A percentile compares a stretch with the other conserved stretches of the same genome.
Evolutionary conservation across 1,140 invertebrate species (phyloP).

Genomic region (Procambarus virginalis): DNA sequence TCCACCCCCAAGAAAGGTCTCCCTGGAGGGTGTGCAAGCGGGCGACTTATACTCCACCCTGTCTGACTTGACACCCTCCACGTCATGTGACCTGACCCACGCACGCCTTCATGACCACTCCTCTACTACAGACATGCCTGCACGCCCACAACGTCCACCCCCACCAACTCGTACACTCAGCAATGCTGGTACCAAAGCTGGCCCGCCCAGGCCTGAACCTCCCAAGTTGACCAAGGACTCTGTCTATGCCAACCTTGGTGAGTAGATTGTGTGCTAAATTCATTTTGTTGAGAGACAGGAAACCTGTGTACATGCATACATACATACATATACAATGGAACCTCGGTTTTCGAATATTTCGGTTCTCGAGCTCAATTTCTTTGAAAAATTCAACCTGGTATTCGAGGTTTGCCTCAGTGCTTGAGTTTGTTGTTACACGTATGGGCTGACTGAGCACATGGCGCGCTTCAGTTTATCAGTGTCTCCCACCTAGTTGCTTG

Average conservation of each 20-base stretch:
- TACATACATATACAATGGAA: too few relatives aligned
- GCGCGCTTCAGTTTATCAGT: too few relatives aligned
- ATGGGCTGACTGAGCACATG: too few relatives aligned
- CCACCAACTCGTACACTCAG: constrained; percentile 47
- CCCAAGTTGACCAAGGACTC: constrained; percentile 49
- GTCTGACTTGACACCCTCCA: background rate
- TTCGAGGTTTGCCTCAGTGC: too few relatives aligned
- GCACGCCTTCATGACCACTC: background rate
- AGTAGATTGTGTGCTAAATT: background rate
- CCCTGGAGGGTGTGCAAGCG: constrained; percentile 50
- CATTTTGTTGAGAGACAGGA: background rate
- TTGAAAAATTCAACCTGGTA: too few relatives aligned
- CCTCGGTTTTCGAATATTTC: too few relatives aligned
- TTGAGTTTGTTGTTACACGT: too few relatives aligned
- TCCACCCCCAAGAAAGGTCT: constrained; percentile 60
- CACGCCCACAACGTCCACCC: constrained; percentile 44
- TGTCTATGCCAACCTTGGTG: constrained; percentile 65
- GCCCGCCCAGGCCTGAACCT: constrained; percentile 35
- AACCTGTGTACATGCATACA: too few relatives aligned
- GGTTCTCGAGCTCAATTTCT: too few relatives aligned
- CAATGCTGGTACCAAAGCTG: constrained; percentile 20
- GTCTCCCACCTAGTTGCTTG: too few relatives aligned
- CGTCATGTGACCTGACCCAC: background rate
- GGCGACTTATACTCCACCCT: constrained; percentile 5
- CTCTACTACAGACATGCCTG: background rate